A percentile compares a stretch with the other conserved stretches of the same genome.
Evolutionary conservation across 2,113 vertebrate species (phyloP).

Genomic region (Saccopteryx bilineata): DNA sequence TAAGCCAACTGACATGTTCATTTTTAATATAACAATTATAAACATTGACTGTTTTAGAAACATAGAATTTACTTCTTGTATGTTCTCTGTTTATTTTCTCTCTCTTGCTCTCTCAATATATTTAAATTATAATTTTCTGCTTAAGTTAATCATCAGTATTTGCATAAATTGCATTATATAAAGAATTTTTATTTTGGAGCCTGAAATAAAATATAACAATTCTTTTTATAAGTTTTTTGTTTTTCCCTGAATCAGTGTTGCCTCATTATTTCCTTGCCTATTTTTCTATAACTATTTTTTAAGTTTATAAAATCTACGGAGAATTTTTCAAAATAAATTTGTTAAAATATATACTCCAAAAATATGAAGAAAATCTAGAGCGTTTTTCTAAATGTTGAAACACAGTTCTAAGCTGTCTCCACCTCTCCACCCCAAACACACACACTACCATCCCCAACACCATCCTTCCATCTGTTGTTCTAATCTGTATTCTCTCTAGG

Average conservation of each 20-base stretch:
- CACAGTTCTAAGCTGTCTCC: background rate
- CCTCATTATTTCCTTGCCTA: background rate
- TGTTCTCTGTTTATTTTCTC: background rate
- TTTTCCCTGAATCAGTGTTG: background rate
- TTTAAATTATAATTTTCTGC: slow-evolving; percentile 22
- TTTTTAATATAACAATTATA: slow-evolving; percentile 3
- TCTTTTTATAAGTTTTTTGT: background rate
- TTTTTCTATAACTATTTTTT: background rate
- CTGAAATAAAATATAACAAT: background rate
- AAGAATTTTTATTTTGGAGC: background rate
- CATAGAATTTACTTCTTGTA: background rate
- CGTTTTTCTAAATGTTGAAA: background rate
- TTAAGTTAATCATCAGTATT: background rate
- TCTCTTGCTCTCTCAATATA: background rate
- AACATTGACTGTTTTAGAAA: background rate
- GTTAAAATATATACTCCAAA: slow-evolving; percentile 2
- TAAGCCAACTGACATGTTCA: too few species aligned
- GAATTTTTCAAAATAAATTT: slow-evolving; percentile 15
- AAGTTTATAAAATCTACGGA: background rate
- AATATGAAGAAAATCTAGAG: background rate
- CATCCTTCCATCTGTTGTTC: background rate
- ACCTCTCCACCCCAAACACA: background rate
- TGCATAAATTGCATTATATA: background rate
- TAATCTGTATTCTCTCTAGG: background rate
- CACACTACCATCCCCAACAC: accelerated